Base-by-base conservation (phyloP, 2,113 vertebrate species). In the Isurus oxyrinchus region DNA sequence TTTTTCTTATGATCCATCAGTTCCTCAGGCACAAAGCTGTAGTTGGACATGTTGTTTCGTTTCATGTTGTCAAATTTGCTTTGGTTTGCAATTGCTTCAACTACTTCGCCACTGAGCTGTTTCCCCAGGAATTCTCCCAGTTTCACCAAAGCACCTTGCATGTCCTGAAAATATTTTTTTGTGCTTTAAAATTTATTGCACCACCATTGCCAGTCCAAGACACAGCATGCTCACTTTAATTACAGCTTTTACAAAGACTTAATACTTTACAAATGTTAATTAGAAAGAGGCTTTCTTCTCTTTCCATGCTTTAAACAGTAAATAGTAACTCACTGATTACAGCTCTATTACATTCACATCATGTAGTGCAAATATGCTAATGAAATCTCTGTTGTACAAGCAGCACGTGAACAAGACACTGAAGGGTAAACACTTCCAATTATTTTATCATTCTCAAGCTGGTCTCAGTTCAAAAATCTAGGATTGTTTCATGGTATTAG, bases 61-160 rank as follows among this genome's bases (percentile, higher is more conserved):
- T 98, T 98, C 98, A 98, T 98, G 97, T 97, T 98, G 96, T 97
- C 96, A 96, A 98, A 98, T 84, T 97, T 95, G 96, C 97, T 97
- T 2, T 96, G 96, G 1, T 97, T 96, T 1, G 97, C 96, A 79
- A 98, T 98, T 96, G 96, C 97, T 91, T 97, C 97, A 0, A 94
- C 96, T 72, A 97, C 96, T 4, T 97, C 97, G 0, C 95, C 5
- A 6, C 96, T 97, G 96, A 98, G 94, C 57, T 97, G 69, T 94
- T 97, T 98, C 31, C 96, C 97, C 96, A 98, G 72, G 96, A 98
- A 98, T 90, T 96, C 69, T 69, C 96, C 76, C 0, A 97, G 93
- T 95, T 96, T 97, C 21, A 96, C 66, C n/a, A 97, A 96, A 5
- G 96, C 96, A 31, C 90, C 96, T 66, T 95, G 97, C 84, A 97